These are phyloP conservation scores for Eira barbara DNA, from an alignment of 2,113 vertebrate species.

Conservation along the genomic window DNA sequence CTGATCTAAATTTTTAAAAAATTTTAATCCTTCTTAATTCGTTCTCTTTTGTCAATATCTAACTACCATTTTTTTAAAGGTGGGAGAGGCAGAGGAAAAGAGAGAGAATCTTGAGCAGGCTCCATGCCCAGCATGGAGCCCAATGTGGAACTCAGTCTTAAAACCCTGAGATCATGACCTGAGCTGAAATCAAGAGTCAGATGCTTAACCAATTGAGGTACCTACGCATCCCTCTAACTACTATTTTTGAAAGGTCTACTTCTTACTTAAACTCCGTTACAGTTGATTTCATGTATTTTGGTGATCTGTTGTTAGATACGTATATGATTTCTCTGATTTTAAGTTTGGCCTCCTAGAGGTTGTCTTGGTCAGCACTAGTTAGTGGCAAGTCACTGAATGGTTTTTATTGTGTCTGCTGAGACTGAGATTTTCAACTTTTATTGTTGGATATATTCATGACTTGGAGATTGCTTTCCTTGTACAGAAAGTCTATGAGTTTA, in stretches of 20 bases:
- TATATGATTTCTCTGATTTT: neutral
- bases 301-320: neutral
- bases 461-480: neutral
- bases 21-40: neutral
- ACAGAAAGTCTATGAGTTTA: neutral
- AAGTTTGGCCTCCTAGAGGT: neutral
- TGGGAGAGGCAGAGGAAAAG: neutral
- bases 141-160: neutral
- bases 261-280: neutral
- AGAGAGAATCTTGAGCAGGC: neutral
- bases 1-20: neutral
- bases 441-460: neutral
- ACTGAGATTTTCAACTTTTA: neutral
- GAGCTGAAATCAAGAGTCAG: neutral
- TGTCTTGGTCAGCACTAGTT: neutral
- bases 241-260: neutral
- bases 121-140: neutral
- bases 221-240: neutral
- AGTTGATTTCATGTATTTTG: neutral
- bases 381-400: neutral
- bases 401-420: neutral
- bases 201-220: neutral
- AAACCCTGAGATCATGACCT: neutral
- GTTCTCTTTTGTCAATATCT: neutral
- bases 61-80: neutral